Evolutionary conservation across 2,797 vertebrate genomes (phyloP).

Genomic region (Limosa lapponica): DNA sequence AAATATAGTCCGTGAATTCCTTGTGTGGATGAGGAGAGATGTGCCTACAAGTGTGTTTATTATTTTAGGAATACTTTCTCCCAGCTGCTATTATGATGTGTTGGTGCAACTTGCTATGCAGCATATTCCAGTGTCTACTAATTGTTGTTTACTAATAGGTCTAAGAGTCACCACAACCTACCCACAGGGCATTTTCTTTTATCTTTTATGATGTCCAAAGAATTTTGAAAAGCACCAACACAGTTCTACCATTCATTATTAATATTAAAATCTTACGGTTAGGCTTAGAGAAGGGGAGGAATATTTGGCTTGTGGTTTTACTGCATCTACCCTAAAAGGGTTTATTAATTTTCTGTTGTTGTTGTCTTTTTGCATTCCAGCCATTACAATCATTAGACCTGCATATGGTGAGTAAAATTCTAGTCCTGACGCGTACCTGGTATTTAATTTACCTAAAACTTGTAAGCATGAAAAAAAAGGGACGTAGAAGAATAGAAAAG

Average conservation of each 20-base stretch:
- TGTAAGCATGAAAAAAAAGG: neutral
- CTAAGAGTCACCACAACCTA: neutral
- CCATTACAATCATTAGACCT: neutral
- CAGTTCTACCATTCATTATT: neutral
- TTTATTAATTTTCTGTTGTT: neutral
- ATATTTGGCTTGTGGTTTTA: neutral
- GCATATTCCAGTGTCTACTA: conserved; percentile 27
- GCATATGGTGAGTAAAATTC: neutral
- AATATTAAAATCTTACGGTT: neutral
- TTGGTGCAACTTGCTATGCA: conserved; percentile 18
- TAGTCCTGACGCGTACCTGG: neutral
- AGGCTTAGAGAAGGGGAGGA: neutral
- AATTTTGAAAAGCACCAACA: neutral
- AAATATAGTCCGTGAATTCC: neutral
- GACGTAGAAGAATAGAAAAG: neutral
- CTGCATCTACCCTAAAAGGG: neutral
- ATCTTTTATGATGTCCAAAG: neutral
- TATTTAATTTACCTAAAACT: neutral
- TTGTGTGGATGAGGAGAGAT: neutral
- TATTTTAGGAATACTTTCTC: conserved; percentile 21
- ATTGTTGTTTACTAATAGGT: conserved; percentile 13
- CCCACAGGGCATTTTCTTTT: neutral
- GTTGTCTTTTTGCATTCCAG: neutral
- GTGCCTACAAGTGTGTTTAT: neutral
- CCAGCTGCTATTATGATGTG: neutral